phyloP scores from a whole-genome alignment of 37 sponge, comb jelly and placozoan species.

The Hormiphora californensis region DNA sequence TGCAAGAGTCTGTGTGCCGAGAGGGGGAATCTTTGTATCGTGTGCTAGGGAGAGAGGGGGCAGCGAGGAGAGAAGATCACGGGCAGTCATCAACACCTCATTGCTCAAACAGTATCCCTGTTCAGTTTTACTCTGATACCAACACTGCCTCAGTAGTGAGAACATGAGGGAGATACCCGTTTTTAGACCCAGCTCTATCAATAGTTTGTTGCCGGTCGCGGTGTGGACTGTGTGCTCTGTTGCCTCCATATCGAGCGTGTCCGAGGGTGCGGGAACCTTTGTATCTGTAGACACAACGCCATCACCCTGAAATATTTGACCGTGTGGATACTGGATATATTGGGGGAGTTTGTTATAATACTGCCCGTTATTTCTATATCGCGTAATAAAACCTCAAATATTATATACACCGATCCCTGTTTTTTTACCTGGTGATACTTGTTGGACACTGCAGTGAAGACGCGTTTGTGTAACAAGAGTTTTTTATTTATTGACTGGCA shows the following conservation, averaged over 20 bases:
- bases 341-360: too few species aligned
- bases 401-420: too few species aligned
- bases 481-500: constrained; percentile 32
- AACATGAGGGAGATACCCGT: constrained; percentile 68
- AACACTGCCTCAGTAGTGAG: constrained; percentile 75
- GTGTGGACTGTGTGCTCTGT: too few species aligned
- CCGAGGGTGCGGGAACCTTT: too few species aligned
- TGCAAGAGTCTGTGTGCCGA: constrained; percentile 21
- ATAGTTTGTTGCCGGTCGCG: constrained; percentile 50
- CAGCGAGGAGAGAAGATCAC: neutral
- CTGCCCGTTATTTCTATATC: too few species aligned
- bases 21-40: constrained; percentile 42
- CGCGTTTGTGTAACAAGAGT: constrained; percentile 9
- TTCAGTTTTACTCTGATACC: constrained; percentile 64
- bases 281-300: too few species aligned
- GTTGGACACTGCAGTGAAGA: neutral
- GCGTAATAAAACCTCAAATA: too few species aligned
- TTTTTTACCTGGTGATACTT: constrained; percentile 47
- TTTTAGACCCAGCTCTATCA: constrained; percentile 75
- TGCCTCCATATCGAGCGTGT: too few species aligned
- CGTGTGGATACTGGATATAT: too few species aligned
- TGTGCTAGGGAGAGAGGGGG: constrained; percentile 38
- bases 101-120: constrained; percentile 3
- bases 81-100: constrained; percentile 48
- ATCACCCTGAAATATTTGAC: too few species aligned